phyloP scores from a whole-genome alignment of 1,140 invertebrate species.

The Zaprionus ornatus region DNA sequence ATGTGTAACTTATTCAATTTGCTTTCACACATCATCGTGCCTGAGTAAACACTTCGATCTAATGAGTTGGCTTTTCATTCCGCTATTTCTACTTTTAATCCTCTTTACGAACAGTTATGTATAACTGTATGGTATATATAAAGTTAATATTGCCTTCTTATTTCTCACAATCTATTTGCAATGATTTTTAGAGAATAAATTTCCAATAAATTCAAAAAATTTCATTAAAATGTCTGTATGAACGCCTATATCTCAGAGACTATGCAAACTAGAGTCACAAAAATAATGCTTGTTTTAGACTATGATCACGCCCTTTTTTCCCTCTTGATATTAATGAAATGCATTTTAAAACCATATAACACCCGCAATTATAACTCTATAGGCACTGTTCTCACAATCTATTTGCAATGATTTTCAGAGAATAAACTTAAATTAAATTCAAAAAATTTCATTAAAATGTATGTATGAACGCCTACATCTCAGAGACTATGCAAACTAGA shows the following conservation, averaged over 20 bases:
- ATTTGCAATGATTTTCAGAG: too few relatives aligned
- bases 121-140: not conserved
- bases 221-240: not conserved
- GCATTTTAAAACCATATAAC: too few relatives aligned
- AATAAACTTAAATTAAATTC: too few relatives aligned
- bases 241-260: not conserved
- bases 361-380: too few relatives aligned
- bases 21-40: constrained; percentile 3
- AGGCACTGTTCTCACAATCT: not conserved
- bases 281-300: not conserved
- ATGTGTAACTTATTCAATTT: constrained; percentile 47
- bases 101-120: not conserved
- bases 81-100: not conserved
- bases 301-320: too few relatives aligned
- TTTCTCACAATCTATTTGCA: too few relatives aligned
- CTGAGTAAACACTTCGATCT: not conserved
- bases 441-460: not conserved
- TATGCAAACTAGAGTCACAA: not conserved
- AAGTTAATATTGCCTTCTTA: not conserved
- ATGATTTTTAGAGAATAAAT: too few relatives aligned
- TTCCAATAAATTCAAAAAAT: too few relatives aligned
- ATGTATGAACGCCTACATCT: not conserved
- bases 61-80: not conserved
- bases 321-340: too few relatives aligned
- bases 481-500: not conserved